Evolutionary conservation across 1,140 invertebrate genomes (phyloP).

Genomic region (Aphelenchoides fujianensis): DNA sequence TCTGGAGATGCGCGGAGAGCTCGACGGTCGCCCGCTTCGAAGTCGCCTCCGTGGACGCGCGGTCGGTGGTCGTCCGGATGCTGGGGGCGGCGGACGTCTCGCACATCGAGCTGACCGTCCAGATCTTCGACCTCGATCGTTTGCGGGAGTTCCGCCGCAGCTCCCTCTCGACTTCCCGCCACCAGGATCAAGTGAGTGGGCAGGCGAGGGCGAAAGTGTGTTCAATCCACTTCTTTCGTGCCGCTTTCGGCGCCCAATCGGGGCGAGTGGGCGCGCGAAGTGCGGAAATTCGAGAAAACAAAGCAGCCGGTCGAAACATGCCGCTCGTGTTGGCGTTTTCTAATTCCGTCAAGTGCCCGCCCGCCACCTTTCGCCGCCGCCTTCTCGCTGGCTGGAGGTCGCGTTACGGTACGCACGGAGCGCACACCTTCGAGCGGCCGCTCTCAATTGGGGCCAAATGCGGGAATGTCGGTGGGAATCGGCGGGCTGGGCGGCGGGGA

Average conservation of each 20-base stretch:
- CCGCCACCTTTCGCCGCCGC: no score
- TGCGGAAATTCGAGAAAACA: slow-evolving; percentile 15
- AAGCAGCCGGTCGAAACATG: neutral
- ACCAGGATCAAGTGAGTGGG: slow-evolving; percentile 18
- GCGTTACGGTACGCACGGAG: neutral
- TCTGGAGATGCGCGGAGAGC: neutral
- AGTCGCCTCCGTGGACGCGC: slow-evolving; percentile 11
- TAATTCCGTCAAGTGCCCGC: neutral
- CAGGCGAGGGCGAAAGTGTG: neutral
- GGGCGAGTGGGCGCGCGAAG: neutral
- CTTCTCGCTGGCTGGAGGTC: neutral
- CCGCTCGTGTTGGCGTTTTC: neutral
- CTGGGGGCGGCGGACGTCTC: slow-evolving; percentile 1
- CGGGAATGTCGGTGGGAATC: neutral
- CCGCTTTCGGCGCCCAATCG: neutral
- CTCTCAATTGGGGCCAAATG: neutral
- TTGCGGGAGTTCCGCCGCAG: slow-evolving; percentile 16
- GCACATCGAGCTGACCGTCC: slow-evolving; percentile 4
- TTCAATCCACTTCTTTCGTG: neutral
- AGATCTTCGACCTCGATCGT: slow-evolving; percentile 15
- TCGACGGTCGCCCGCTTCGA: slow-evolving; percentile 12
- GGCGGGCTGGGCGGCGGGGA: neutral
- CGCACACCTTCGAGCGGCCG: neutral
- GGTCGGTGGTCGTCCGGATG: slow-evolving; percentile 9
- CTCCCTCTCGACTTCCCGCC: neutral